Evolutionary conservation across 2,797 vertebrate genomes (phyloP).

Genomic region (Alcedo atthis): DNA sequence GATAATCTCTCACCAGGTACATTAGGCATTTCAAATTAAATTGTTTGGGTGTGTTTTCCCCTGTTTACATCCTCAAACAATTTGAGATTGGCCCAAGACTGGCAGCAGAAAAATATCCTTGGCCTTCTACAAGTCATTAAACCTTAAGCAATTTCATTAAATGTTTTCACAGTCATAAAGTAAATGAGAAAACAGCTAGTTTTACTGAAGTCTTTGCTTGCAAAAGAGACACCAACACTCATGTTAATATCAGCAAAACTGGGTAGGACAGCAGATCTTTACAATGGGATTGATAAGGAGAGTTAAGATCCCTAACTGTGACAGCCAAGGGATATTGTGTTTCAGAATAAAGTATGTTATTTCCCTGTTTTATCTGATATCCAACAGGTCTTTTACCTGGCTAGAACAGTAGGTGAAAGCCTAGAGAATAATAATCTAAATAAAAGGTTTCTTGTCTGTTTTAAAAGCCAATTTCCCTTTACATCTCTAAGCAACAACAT

Average conservation of each 20-base stretch:
- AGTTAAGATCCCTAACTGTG: background rate
- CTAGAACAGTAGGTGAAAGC: background rate
- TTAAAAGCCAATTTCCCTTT: background rate
- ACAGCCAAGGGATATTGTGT: background rate
- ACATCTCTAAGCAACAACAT: background rate
- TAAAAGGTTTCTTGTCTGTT: background rate
- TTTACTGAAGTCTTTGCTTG: background rate
- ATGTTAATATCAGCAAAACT: background rate
- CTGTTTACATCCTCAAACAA: slow-evolving; percentile 33
- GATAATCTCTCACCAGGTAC: slow-evolving; percentile 47
- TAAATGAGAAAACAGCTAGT: slow-evolving; percentile 49
- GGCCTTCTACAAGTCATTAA: slow-evolving; percentile 49
- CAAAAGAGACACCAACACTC: background rate
- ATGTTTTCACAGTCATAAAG: background rate
- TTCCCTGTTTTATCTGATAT: background rate
- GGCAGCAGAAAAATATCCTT: slow-evolving; percentile 39
- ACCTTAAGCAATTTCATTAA: slow-evolving; percentile 59
- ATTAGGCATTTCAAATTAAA: slow-evolving; percentile 34
- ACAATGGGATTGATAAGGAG: background rate
- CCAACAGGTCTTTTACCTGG: background rate
- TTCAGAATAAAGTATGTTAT: background rate
- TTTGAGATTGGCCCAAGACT: slow-evolving; percentile 30
- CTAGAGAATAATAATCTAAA: background rate
- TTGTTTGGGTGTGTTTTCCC: slow-evolving; percentile 23
- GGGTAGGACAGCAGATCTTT: background rate